phyloP scores from a whole-genome alignment of 2,113 vertebrate species.

The Girardinichthys multiradiatus region DNA sequence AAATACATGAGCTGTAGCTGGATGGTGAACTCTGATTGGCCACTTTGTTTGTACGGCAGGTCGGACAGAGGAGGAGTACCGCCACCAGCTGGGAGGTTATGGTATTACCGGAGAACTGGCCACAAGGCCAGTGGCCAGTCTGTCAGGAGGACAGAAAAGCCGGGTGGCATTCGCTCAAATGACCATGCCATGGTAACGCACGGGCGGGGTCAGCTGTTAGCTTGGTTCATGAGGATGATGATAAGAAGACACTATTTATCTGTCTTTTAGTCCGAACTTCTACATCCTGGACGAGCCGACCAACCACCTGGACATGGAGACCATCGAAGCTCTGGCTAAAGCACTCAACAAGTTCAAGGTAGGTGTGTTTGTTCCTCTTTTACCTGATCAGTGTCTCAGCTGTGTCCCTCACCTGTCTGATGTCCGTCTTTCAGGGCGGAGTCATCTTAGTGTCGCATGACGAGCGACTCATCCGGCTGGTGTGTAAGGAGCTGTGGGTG shows the following conservation, averaged over 20 bases:
- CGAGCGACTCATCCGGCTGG: slow-evolving; percentile 93
- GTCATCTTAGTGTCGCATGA: slow-evolving; percentile 95
- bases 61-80: slow-evolving; percentile 92
- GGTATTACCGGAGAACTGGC: slow-evolving; percentile 94
- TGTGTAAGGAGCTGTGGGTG: slow-evolving; percentile 97
- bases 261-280: slow-evolving; percentile 90
- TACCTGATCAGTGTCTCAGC: background rate
- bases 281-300: slow-evolving; percentile 98
- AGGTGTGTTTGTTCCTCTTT: slow-evolving; percentile 24
- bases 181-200: slow-evolving; percentile 92
- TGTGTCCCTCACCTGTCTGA: slow-evolving; percentile 16
- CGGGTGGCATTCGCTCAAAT: slow-evolving; percentile 98
- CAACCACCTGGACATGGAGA: slow-evolving; percentile 99
- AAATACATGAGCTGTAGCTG: accelerated
- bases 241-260: background rate
- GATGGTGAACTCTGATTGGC: background rate
- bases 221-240: background rate
- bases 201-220: background rate
- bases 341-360: slow-evolving; percentile 89
- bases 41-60: slow-evolving; percentile 73
- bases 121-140: slow-evolving; percentile 90
- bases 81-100: slow-evolving; percentile 95
- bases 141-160: slow-evolving; percentile 98
- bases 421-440: slow-evolving; percentile 83
- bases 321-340: slow-evolving; percentile 92